Evolutionary conservation across 2,797 vertebrate species (phyloP), one percentile per base, ranked within the genome.

Genomic region (Hippopotamyrus pictus): DNA sequence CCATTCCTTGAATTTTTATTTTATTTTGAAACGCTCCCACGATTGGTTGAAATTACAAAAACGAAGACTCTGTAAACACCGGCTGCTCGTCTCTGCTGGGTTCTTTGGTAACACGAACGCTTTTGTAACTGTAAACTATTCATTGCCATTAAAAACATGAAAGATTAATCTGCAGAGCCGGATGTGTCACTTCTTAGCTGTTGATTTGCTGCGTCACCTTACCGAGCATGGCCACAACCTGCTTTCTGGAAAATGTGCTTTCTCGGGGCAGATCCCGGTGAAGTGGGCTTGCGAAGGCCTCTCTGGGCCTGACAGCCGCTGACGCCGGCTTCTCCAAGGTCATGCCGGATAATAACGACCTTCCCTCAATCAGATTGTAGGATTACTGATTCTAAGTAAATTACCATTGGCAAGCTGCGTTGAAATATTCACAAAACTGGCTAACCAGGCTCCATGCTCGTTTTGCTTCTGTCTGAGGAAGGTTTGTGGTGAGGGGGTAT

Each of bases 331-430:
- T 92, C 94, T 92, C 94, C 97, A 97, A 97, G 97, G 97, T 97
- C 96, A 96, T 96, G 96, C 95, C 94, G 93, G 93, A 95, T 96
- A 94, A 95, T 93, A 93, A 96, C 96, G 96, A 97, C 96, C 96
- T 92, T 87, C 91, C 88, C 94, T 94, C 96, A 97, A 96, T 97
- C 95, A 96, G 96, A 97, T 97, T 97, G 97, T 95, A 95, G 96
- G 96, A 97, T 97, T 96, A 96, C 95, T 93, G 94, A 94, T 96
- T 96, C 94, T 95, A 96, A 96, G 95, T 96, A 96, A 97, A 97
- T 96, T 95, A 97, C 97, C 95, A 96, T 95, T 95, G 94, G 96
- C 96, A 96, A 97, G 96, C 95, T 93, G 93, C 88, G 92, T 94
- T 94, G 84, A 96, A 96, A 96, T 95, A 94, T 92, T 92, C 92